Evolutionary conservation across 2,113 vertebrate species (phyloP).

Genomic region (Pogona vitticeps): DNA sequence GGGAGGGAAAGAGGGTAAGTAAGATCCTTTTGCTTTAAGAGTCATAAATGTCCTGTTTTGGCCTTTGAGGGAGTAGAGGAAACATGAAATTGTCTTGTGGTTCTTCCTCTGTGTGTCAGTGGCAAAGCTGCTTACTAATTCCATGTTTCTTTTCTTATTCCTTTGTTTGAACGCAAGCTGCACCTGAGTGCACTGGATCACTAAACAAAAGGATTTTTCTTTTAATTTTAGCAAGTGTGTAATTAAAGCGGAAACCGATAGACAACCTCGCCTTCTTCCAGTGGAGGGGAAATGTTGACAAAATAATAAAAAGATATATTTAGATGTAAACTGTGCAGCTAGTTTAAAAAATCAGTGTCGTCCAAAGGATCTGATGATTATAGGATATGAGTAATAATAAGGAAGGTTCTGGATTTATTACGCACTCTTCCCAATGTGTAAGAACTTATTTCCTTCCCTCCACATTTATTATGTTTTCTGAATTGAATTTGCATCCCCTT

Average conservation of each 20-base stretch:
- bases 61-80: constrained; percentile 54
- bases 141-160: constrained; percentile 49
- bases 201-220: constrained; percentile 51
- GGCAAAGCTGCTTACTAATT: constrained; percentile 34
- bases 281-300: constrained; percentile 29
- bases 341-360: constrained; percentile 22
- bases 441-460: background rate
- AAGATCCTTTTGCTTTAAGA: constrained; percentile 43
- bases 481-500: background rate
- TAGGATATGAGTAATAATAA: background rate
- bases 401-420: background rate
- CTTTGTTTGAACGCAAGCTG: constrained; percentile 55
- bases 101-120: constrained; percentile 43
- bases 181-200: constrained; percentile 45
- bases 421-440: background rate
- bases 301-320: constrained; percentile 53
- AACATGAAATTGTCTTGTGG: constrained; percentile 2
- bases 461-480: background rate
- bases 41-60: constrained; percentile 53
- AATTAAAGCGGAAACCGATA: constrained; percentile 58
- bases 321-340: constrained; percentile 41
- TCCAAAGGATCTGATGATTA: constrained; percentile 17
- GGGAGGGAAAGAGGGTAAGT: background rate
- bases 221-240: constrained; percentile 51
- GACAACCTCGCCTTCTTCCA: constrained; percentile 48